These are phyloP conservation scores for Microctonus hyperodae DNA, from an alignment of 2,888 invertebrate species.

Conservation along the genomic window DNA sequence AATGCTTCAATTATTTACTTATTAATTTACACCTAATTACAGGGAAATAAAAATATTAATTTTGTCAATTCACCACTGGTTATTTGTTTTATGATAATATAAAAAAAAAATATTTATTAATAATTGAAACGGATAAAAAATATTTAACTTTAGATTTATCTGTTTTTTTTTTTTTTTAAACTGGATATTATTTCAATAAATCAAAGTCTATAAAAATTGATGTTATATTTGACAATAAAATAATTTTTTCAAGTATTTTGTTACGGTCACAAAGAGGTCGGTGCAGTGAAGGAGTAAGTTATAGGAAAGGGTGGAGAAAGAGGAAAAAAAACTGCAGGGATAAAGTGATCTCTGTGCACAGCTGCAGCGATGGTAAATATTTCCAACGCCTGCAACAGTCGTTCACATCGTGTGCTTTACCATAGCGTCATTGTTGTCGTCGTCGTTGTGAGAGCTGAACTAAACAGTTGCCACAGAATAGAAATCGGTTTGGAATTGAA, in stretches of 20 bases:
- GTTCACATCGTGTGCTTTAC: neutral
- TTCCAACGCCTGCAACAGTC: conserved; percentile 1
- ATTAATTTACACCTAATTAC: neutral
- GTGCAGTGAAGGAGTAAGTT: neutral
- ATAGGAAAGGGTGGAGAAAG: neutral
- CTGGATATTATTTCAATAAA: neutral
- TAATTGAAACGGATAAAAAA: no score
- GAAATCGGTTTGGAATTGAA: conserved; percentile 22
- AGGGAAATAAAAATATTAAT: no score
- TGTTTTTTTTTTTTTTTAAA: no score
- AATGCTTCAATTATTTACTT: neutral
- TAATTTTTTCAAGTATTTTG: neutral
- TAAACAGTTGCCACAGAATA: conserved; percentile 23
- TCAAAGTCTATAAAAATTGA: neutral
- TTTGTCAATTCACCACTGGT: no score
- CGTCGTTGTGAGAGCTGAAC: conserved; percentile 20
- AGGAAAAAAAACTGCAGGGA: neutral
- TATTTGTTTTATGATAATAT: no score
- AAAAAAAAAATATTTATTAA: no score
- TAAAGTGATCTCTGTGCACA: conserved; percentile 3
- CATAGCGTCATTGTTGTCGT: neutral
- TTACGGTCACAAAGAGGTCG: neutral
- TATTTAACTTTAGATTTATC: no score
- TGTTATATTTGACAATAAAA: neutral
- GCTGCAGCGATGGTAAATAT: conserved; percentile 15